These are phyloP conservation scores for Sepioteuthis lessoniana DNA, from an alignment of 2,888 invertebrate species.

Conservation along the genomic window DNA sequence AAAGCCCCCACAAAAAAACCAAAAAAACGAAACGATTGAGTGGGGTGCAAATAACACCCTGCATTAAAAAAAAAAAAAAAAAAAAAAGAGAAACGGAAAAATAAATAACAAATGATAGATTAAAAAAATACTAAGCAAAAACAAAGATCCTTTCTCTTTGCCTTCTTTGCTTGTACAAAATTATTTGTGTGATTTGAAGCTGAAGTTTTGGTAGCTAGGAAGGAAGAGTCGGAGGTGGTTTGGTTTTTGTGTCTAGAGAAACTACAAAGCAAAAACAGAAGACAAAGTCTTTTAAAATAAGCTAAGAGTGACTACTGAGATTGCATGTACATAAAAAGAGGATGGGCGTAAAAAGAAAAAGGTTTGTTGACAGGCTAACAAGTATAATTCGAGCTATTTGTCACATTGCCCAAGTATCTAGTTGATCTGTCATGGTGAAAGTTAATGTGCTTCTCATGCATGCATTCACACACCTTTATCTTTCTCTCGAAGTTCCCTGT, in stretches of 20 bases:
- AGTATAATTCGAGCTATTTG: conserved; percentile 14
- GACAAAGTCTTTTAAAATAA: conserved; percentile 16
- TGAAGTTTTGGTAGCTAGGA: neutral
- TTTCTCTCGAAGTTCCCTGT: too few species aligned
- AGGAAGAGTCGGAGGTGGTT: neutral
- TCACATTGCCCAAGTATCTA: conserved; percentile 6
- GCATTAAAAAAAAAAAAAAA: neutral
- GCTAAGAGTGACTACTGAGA: neutral
- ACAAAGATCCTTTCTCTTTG: too few species aligned
- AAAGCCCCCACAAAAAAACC: too few species aligned
- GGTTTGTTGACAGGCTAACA: conserved; percentile 23
- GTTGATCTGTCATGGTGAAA: neutral
- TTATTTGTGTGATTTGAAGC: conserved; percentile 13
- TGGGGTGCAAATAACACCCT: neutral
- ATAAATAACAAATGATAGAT: too few species aligned
- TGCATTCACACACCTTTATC: neutral
- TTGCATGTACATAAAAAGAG: neutral
- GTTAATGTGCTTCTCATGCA: conserved; percentile 10
- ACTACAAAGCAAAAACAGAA: neutral
- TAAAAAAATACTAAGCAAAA: too few species aligned
- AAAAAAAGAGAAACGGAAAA: too few species aligned
- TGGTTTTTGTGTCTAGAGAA: neutral
- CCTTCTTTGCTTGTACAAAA: neutral
- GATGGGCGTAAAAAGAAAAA: neutral
- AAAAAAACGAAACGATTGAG: too few species aligned